Evolutionary conservation across 2,113 vertebrate species (phyloP), one percentile per base, ranked within the genome.

Genomic region (Hyla sarda): DNA sequence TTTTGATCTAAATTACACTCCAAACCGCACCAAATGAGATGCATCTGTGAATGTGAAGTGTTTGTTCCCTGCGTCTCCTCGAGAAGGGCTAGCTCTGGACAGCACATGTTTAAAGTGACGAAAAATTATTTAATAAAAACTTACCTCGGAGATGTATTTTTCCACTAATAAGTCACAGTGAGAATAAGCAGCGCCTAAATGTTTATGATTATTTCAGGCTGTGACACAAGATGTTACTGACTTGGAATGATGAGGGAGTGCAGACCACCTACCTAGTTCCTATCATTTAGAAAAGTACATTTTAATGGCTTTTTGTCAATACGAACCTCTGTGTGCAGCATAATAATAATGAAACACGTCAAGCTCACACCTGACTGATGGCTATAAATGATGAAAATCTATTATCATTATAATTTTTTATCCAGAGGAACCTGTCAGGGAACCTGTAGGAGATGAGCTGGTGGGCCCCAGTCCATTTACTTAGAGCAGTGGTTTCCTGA

Each of bases 1-100:
- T 96, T 98, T 99, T 99, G 97, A 99, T 99, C 97, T 98, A 97
- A 98, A 99, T 99, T 98, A 96, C 96, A 97, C 96, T 98, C 97
- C 94, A 97, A 98, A 99, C 97, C 97, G 93, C 97, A 98, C 96
- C 97, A 99, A 99, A 99, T 98, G 96, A 97, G 95, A 96, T 98
- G 97, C 97, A 98, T 98, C 97, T 99, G 96, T 96, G 97, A 96
- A 97, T 95, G 95, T 89, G 90, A 97, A 96, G 97, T 96, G 95
- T 95, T 97, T 96, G 93, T 93, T 95, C 94, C 94, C 94, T 93
- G 90, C 89, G 92, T 92, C 91, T 94, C 89, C 90, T 93, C 94
- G 93, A 93, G 93, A 74, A 93, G 91, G 92, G 91, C 94, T 93
- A 92, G 94, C 92, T 98, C 97, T 98, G 96, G 94, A 95, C 95